Evolutionary conservation across 2,113 vertebrate genomes (phyloP).

Genomic region (Percina caprodes): DNA sequence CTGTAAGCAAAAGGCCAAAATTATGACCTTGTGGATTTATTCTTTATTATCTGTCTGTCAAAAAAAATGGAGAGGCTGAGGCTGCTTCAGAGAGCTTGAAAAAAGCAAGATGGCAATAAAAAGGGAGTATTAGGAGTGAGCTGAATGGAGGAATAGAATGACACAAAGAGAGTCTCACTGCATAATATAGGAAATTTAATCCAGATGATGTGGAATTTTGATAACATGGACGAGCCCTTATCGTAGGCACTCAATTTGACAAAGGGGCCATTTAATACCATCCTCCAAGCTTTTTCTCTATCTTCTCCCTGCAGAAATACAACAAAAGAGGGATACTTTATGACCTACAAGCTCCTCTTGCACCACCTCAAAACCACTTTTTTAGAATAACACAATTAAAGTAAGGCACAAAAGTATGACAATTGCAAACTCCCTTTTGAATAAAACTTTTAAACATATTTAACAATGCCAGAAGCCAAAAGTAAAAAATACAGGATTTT

Average conservation of each 20-base stretch:
- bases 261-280: slow-evolving; percentile 88
- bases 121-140: slow-evolving; percentile 71
- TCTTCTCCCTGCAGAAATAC: slow-evolving; percentile 82
- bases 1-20: slow-evolving; percentile 36
- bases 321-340: slow-evolving; percentile 74
- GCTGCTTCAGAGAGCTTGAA: slow-evolving; percentile 66
- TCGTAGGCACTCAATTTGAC: slow-evolving; percentile 91
- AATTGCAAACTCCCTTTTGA: slow-evolving; percentile 21
- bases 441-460: slow-evolving; percentile 27
- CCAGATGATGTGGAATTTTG: slow-evolving; percentile 89
- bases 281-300: slow-evolving; percentile 84
- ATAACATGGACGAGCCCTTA: slow-evolving; percentile 90
- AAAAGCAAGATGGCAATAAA: slow-evolving; percentile 70
- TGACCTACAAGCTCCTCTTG: slow-evolving; percentile 62
- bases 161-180: slow-evolving; percentile 64
- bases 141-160: slow-evolving; percentile 69
- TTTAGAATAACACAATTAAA: slow-evolving; percentile 61
- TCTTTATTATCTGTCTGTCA: slow-evolving; percentile 44
- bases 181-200: slow-evolving; percentile 94
- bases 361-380: slow-evolving; percentile 30
- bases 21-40: slow-evolving; percentile 50
- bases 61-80: slow-evolving; percentile 33
- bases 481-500: background rate
- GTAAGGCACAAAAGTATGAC: slow-evolving; percentile 13
- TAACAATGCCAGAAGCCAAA: background rate